Conservation (phyloP, 2,113 vertebrate genomes). For the Lophochroa leadbeateri region DNA sequence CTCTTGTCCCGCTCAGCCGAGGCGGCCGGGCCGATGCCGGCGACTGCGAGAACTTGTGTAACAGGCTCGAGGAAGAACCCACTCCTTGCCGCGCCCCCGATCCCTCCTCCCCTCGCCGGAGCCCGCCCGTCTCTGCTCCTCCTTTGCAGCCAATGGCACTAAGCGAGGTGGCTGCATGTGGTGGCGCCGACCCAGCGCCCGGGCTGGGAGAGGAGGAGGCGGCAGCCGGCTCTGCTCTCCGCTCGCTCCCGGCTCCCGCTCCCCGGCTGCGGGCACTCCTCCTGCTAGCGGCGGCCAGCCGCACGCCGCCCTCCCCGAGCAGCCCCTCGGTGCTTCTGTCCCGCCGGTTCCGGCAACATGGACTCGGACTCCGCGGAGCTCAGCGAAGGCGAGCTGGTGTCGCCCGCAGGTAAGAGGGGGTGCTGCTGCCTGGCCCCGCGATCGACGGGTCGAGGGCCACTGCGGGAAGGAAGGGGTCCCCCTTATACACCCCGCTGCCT, state of each 20-base stretch:
- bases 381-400: conserved; percentile 89
- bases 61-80: not conserved
- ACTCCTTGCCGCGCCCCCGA: not conserved
- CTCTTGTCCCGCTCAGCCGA: not conserved
- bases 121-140: conserved; percentile 1
- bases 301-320: not conserved
- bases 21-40: not conserved
- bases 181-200: not conserved
- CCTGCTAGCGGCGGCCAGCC: not conserved
- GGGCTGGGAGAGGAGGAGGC: not conserved
- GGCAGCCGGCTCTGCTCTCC: not conserved
- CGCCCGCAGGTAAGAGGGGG: conserved; percentile 81
- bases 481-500: not conserved
- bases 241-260: not conserved
- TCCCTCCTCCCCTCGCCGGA: not conserved
- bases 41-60: not conserved
- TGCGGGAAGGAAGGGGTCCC: not conserved
- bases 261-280: not conserved
- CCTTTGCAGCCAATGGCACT: conserved; percentile 32
- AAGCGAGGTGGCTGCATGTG: conserved; percentile 6
- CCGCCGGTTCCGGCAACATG: conserved; percentile 78
- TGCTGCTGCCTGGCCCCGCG: not conserved
- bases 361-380: conserved; percentile 96
- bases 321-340: not conserved
- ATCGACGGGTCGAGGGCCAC: not conserved